Conservation (phyloP, 2,113 vertebrate genomes). For the Tychaedon coryphoeus region DNA sequence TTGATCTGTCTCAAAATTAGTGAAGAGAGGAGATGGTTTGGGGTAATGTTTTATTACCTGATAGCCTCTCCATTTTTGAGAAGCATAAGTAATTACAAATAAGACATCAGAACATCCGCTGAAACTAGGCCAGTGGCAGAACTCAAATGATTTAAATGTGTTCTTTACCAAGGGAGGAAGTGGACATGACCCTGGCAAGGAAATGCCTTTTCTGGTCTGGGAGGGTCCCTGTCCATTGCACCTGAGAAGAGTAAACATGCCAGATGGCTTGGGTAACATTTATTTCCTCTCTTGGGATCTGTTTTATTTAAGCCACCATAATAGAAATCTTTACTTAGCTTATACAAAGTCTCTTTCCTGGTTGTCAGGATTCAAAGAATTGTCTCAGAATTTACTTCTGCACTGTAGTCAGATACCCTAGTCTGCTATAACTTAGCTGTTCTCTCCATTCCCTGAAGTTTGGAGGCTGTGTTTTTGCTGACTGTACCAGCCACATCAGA, state of each 20-base stretch:
- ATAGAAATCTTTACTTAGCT: neutral
- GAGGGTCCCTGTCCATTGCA: neutral
- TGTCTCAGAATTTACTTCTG: neutral
- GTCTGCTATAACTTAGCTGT: neutral
- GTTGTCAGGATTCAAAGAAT: neutral
- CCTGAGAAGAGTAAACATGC: neutral
- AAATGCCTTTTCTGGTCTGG: neutral
- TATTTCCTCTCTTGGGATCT: neutral
- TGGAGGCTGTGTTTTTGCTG: neutral
- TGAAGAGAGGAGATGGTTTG: neutral
- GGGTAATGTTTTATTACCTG: neutral
- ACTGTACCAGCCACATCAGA: neutral
- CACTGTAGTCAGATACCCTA: neutral
- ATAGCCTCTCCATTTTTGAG: neutral
- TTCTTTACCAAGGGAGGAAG: neutral
- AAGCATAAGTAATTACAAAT: neutral
- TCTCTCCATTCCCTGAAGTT: neutral
- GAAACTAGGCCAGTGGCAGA: neutral
- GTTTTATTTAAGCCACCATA: neutral
- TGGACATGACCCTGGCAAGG: neutral
- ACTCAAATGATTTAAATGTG: neutral
- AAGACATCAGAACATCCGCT: neutral
- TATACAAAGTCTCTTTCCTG: neutral
- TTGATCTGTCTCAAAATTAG: neutral
- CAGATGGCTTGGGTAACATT: neutral